Conservation (phyloP, 2,113 vertebrate genomes). For the Halcyon malimbica region DNA sequence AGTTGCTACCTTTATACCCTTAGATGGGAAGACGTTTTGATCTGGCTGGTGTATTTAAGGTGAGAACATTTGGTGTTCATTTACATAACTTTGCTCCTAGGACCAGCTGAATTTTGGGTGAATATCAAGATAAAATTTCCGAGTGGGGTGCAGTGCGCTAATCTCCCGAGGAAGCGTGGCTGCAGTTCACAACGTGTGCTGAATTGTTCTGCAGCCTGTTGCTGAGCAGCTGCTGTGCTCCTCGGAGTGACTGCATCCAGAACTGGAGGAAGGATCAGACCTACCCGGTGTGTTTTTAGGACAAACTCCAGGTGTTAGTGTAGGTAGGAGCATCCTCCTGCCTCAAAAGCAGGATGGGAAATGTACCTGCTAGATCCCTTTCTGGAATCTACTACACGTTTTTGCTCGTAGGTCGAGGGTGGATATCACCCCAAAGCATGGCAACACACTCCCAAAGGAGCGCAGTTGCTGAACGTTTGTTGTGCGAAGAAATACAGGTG, state of each 20-base stretch:
- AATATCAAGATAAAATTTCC: not conserved
- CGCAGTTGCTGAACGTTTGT: rapidly evolving
- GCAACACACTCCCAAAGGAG: not conserved
- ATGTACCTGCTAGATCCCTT: too few species aligned
- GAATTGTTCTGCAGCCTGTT: not conserved
- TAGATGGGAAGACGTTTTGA: not conserved
- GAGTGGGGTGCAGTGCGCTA: not conserved
- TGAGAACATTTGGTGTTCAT: slow-evolving; percentile 11
- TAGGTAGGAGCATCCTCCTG: not conserved
- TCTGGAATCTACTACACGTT: too few species aligned
- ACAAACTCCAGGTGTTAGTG: not conserved
- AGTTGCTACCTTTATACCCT: slow-evolving; percentile 36
- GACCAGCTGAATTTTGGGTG: not conserved
- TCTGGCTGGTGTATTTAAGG: not conserved
- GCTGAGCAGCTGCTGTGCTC: not conserved
- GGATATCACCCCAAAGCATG: not conserved
- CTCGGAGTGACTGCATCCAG: not conserved
- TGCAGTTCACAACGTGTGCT: not conserved
- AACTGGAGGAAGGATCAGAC: not conserved
- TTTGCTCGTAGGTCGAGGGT: not conserved
- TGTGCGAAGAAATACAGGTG: not conserved
- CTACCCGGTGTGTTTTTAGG: not conserved
- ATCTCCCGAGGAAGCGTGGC: not conserved
- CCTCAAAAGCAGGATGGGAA: not conserved
- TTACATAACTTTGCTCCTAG: not conserved